Evolutionary conservation across 2,888 invertebrate species (phyloP).

Genomic region (Epistrophella euchroma): DNA sequence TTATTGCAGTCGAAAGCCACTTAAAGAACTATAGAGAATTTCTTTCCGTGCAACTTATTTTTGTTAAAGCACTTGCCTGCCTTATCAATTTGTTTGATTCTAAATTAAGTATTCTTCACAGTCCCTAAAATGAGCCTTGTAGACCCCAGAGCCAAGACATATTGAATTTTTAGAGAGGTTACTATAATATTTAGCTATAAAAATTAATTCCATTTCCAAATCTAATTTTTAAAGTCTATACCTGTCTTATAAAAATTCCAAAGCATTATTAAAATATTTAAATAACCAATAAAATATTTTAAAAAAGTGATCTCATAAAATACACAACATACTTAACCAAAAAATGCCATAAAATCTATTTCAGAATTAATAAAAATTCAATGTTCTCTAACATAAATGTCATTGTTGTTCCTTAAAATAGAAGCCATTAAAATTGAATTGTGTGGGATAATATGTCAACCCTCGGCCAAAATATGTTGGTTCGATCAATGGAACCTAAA

Average conservation of each 20-base stretch:
- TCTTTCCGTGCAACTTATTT: no score
- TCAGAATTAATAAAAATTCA: conserved; percentile 50
- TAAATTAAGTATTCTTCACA: no score
- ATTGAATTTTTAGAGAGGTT: not conserved
- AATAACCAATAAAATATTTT: conserved; percentile 10
- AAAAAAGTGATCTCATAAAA: conserved; percentile 28
- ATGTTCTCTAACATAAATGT: conserved; percentile 40
- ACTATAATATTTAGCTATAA: not conserved
- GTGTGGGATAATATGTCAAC: conserved; percentile 8
- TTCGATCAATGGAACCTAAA: conserved; percentile 31
- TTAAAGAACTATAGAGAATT: no score
- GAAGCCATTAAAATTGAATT: conserved; percentile 3
- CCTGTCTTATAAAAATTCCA: conserved; percentile 2
- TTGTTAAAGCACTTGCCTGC: no score
- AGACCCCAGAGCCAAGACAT: no score
- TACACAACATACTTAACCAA: not conserved
- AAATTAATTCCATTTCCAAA: not conserved
- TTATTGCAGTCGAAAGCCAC: no score
- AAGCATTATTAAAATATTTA: not conserved
- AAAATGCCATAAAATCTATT: conserved; percentile 65
- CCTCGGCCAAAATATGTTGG: not conserved
- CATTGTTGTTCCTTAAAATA: conserved; percentile 28
- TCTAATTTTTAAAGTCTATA: not conserved
- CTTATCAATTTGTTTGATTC: no score
- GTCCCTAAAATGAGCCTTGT: no score